Percentiles rank a stretch among this genome's conserved stretches.
Evolutionary conservation across 2,113 vertebrate genomes (phyloP).

Genomic region (Microtus oregoni): DNA sequence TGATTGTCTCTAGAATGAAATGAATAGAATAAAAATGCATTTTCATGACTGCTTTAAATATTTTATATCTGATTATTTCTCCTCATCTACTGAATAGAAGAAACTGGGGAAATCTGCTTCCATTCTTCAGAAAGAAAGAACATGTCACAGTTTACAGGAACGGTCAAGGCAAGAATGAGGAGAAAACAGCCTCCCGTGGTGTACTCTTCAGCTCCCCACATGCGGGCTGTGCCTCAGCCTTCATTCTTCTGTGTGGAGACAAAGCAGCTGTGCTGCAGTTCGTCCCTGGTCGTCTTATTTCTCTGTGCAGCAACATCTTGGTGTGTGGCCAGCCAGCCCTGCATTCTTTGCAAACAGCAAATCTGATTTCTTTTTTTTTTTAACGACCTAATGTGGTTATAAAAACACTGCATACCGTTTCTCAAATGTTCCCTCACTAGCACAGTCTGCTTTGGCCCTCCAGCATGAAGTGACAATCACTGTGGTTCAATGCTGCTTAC

Average conservation of each 20-base stretch:
- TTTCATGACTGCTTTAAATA: not conserved
- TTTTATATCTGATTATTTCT: slow-evolving; percentile 23
- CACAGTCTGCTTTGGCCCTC: not conserved
- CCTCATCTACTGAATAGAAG: not conserved
- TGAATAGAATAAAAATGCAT: not conserved
- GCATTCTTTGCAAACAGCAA: slow-evolving; percentile 61
- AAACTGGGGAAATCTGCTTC: slow-evolving; percentile 1
- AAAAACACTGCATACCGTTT: slow-evolving; percentile 18
- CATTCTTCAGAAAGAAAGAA: slow-evolving; percentile 8
- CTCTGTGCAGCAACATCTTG: slow-evolving; percentile 50
- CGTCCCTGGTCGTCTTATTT: slow-evolving; percentile 53
- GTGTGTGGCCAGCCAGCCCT: slow-evolving; percentile 52
- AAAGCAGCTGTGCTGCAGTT: not conserved
- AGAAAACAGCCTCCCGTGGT: not conserved
- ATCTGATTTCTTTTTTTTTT: slow-evolving; percentile 52
- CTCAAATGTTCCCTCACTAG: slow-evolving; percentile 28
- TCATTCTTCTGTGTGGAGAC: not conserved
- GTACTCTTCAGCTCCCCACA: not conserved
- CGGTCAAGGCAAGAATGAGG: not conserved
- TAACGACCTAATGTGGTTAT: not conserved
- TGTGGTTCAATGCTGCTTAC: not conserved
- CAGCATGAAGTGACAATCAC: slow-evolving; percentile 30
- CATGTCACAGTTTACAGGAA: slow-evolving; percentile 34
- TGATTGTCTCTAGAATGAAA: not conserved
- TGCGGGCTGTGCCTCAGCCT: not conserved